Evolutionary conservation across 2,888 invertebrate genomes (phyloP).

Genomic region (Brachyopa scutellaris): DNA sequence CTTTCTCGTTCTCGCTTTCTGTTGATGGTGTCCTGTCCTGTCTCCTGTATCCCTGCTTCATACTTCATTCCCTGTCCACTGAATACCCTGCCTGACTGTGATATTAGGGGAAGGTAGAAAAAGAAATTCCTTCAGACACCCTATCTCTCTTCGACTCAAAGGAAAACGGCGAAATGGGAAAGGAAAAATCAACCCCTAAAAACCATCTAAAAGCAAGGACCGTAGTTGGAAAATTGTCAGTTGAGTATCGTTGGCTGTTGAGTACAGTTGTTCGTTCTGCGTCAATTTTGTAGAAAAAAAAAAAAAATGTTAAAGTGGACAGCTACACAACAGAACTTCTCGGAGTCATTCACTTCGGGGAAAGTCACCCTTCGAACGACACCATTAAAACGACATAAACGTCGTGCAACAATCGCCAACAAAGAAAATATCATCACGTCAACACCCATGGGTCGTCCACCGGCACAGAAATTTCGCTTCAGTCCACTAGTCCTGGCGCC

Average conservation of each 20-base stretch:
- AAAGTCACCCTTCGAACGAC: slow-evolving; percentile 40
- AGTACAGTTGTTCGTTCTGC: slow-evolving; percentile 33
- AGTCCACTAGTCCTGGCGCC: slow-evolving; percentile 78
- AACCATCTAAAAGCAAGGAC: slow-evolving; percentile 19
- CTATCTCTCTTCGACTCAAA: not conserved
- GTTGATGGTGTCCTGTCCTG: too few relatives aligned
- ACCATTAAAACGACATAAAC: slow-evolving; percentile 73
- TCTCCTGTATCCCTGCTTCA: too few relatives aligned
- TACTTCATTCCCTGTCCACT: too few relatives aligned
- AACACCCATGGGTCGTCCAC: slow-evolving; percentile 76
- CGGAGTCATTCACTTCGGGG: slow-evolving; percentile 73
- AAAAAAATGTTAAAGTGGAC: slow-evolving; percentile 80
- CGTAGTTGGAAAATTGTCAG: slow-evolving; percentile 39
- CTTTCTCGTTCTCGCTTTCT: not conserved
- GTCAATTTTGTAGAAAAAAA: slow-evolving; percentile 2
- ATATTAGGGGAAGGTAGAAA: not conserved
- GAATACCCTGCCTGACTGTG: not conserved
- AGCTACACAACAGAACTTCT: slow-evolving; percentile 76
- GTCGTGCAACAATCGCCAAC: slow-evolving; percentile 78
- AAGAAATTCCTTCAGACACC: not conserved
- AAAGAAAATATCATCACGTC: slow-evolving; percentile 79
- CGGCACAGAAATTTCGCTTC: slow-evolving; percentile 71
- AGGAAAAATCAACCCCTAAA: slow-evolving; percentile 40
- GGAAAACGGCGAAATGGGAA: too few relatives aligned
- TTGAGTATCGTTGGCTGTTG: slow-evolving; percentile 37